Evolutionary conservation across 2,888 invertebrate genomes (phyloP).

Genomic region (Drosophila suboccidentalis): DNA sequence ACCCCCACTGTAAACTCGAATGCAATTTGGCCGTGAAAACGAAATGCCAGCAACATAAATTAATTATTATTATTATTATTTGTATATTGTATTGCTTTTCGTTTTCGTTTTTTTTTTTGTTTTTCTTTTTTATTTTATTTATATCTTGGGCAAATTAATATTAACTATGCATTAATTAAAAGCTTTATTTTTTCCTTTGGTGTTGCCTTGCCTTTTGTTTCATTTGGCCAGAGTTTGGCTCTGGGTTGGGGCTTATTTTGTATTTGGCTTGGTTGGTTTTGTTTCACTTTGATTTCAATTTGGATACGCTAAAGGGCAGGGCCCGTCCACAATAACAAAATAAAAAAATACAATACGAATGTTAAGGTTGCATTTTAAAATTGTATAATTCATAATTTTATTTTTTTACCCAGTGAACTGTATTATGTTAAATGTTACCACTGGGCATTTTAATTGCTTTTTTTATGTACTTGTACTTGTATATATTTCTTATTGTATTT

Average conservation of each 20-base stretch:
- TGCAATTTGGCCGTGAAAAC: conserved; percentile 77
- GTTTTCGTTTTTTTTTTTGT: conserved; percentile 8
- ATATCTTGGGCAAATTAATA: conserved; percentile 49
- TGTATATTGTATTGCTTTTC: conserved; percentile 44
- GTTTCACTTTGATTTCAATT: conserved; percentile 20
- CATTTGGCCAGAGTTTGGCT: conserved; percentile 5
- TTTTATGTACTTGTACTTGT: conserved; percentile 17
- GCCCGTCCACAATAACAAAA: background rate
- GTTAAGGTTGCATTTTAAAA: conserved; percentile 32
- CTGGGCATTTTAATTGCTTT: conserved; percentile 39
- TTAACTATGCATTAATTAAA: conserved; percentile 65
- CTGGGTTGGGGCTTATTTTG: conserved; percentile 7
- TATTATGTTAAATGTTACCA: conserved; percentile 44
- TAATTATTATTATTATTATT: conserved; percentile 67
- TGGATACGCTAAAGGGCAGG: conserved; percentile 25
- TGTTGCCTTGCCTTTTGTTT: conserved; percentile 30
- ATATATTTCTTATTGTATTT: conserved; percentile 30
- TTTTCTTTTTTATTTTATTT: conserved; percentile 1
- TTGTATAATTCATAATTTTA: conserved; percentile 24
- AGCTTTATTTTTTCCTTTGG: conserved; percentile 34
- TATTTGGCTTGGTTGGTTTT: conserved; percentile 10
- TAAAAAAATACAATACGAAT: conserved; percentile 21
- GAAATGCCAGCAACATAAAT: conserved; percentile 76
- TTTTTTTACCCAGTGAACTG: conserved; percentile 15
- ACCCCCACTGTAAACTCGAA: conserved; percentile 42